Evolutionary conservation across 2,797 vertebrate genomes (phyloP), one percentile per base, ranked within the genome.

Genomic region (Eurystomus glaucurus): DNA sequence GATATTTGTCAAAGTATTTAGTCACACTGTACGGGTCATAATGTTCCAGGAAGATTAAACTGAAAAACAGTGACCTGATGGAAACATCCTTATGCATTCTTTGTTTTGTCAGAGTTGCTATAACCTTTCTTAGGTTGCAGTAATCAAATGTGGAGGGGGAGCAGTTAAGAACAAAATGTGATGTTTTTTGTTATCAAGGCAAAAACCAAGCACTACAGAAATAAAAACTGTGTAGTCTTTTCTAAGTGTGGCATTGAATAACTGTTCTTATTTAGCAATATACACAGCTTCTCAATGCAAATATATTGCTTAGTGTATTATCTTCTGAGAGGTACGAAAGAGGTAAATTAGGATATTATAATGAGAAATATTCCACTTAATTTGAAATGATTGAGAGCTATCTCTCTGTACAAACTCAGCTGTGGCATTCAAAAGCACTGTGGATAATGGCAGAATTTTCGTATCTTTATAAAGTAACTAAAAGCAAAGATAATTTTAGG

Each of bases 291-390:
- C 51, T 83, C 45, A 50, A 90, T 97, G 87, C 75, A 95, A 85
- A 85, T 91, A 70, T 85, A 79, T 76, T 94, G 93, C 91, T 77
- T 94, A 20, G 26, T 85, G 86, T 97, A 64, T 88, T 94, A 88
- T 92, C 76, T 96, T 97, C 75, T 88, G 76, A 96, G 93, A 96
- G 84, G 58, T 93, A 82, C 0, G 2, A 88, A 88, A 94, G 78
- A 94, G 77, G 83, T 88, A 95, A 95, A 95, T 97, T 95, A 96
- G 85, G 65, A 91, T 97, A 94, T 94, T 95, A 94, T 94, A 71
- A 76, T 95, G 94, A 96, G 91, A 93, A 96, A 96, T 96, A 94
- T 93, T 96, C 61, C 83, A 94, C 85, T 93, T 95, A 91, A 96
- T 95, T 69, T 93, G 83, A 91, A 94, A 88, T 93, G 62, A 78